phyloP scores from a whole-genome alignment of 2,113 vertebrate species.

The Scytalopus superciliaris region DNA sequence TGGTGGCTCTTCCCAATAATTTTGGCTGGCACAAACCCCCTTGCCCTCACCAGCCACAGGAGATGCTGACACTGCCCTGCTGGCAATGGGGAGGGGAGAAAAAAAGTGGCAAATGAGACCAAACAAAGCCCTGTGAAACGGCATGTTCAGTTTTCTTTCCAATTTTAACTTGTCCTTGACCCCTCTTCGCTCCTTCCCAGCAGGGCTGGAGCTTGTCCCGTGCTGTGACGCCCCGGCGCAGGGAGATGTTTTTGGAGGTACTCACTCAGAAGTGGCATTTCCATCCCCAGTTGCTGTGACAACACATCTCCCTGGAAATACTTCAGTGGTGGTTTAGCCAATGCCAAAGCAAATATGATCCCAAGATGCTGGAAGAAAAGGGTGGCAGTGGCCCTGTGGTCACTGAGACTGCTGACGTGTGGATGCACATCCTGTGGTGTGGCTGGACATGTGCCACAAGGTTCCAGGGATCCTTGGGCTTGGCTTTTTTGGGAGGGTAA shows the following conservation, averaged over 20 bases:
- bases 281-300: neutral
- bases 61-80: neutral
- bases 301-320: neutral
- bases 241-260: slow-evolving; percentile 10
- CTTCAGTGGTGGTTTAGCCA: neutral
- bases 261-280: neutral
- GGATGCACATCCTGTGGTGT: rapidly evolving
- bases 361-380: rapidly evolving
- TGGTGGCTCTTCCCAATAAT: neutral
- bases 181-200: slow-evolving; percentile 40
- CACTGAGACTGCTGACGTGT: rapidly evolving
- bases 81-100: neutral
- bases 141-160: slow-evolving; percentile 66
- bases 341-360: neutral
- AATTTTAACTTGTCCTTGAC: slow-evolving; percentile 68
- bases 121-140: slow-evolving; percentile 3
- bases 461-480: neutral
- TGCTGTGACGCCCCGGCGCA: neutral
- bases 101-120: slow-evolving; percentile 34
- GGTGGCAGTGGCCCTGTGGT: neutral
- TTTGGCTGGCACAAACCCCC: neutral
- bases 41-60: neutral
- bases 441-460: neutral
- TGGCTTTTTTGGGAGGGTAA: neutral
- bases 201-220: neutral